Evolutionary conservation across 2,888 invertebrate species (phyloP).

Genomic region (Ferrisia virgata): DNA sequence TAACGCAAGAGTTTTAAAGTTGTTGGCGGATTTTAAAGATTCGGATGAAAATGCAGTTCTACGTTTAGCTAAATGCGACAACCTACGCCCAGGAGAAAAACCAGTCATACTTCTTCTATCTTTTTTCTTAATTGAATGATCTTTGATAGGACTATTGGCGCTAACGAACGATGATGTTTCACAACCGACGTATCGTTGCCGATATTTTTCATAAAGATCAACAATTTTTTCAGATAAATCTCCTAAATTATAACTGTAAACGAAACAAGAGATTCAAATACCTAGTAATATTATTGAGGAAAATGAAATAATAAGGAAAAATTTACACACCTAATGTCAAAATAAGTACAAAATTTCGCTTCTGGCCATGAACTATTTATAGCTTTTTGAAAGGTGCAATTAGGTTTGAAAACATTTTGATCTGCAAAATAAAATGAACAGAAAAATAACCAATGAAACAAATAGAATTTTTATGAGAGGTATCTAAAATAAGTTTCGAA

Average conservation of each 20-base stretch:
- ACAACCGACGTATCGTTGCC: constrained; percentile 68
- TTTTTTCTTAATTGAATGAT: constrained; percentile 18
- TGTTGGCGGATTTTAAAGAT: constrained; percentile 52
- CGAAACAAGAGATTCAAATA: not conserved
- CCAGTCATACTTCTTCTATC: constrained; percentile 42
- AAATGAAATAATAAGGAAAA: not conserved
- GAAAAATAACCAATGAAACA: not conserved
- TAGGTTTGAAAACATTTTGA: not conserved
- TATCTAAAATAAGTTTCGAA: not conserved
- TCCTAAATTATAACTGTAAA: constrained; percentile 67
- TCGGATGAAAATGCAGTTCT: constrained; percentile 73
- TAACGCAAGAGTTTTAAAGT: not conserved
- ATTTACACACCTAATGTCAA: constrained; percentile 22
- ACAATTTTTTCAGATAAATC: constrained; percentile 62
- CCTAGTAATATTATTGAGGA: not conserved
- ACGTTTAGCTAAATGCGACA: constrained; percentile 73
- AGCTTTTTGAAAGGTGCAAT: not conserved
- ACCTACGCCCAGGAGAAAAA: constrained; percentile 69
- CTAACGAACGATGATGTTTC: constrained; percentile 70
- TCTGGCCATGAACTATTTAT: not conserved
- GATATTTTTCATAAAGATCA: constrained; percentile 62
- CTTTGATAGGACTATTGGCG: constrained; percentile 53
- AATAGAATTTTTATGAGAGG: not conserved
- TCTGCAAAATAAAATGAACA: not conserved
- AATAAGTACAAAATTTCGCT: not conserved